Evolutionary conservation across 2,888 invertebrate genomes (phyloP), one percentile per base, ranked within the genome.

Genomic region (Cyaniris semiargus): DNA sequence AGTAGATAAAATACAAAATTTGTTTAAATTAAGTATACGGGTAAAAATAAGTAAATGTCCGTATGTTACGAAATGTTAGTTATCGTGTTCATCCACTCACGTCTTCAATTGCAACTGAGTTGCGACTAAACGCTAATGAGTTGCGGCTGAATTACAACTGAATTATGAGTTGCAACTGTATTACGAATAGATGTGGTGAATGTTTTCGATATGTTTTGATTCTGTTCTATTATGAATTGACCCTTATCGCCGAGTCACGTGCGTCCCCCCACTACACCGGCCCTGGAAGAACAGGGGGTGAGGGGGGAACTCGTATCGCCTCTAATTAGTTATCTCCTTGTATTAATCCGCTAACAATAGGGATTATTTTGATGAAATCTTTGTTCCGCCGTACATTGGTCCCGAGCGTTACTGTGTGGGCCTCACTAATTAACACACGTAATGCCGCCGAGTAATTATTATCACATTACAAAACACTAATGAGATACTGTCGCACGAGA

Each of bases 321-420:
- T 44, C 44, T 72, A 72, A 72, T 72, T 72, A 72, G 44, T 72
- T 48, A 72, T 44, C 71, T 44, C 48, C 15, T 38, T 72, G 23
- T 71, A 71, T 72, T 72, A 72, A 72, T 72, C 48, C 21, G 48
- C 38, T 72, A 72, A 44, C 38, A 72, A 72, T 48, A 44, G 4
- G 72, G 72, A 27, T 48, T 71, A 38, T 71, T 71, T 72, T 72
- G 72, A 72, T 72, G 23, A 72, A 48, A 72, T 72, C 44, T 72
- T 72, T 72, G 72, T 44, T 21, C 6, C 13, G 10, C 10, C 34
- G 44, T 71, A 71, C 34, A 10, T 71, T 10, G 21, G 18, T 71
- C 70, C 34, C 70, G 70, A 31, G 34, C 34, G 18, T 21, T 71
- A n/a, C 13, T 38, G 3, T n/a, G 18, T n/a, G 71, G 71, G n/a